Conservation (phyloP, 2,113 vertebrate species). For the Felis chaus region DNA sequence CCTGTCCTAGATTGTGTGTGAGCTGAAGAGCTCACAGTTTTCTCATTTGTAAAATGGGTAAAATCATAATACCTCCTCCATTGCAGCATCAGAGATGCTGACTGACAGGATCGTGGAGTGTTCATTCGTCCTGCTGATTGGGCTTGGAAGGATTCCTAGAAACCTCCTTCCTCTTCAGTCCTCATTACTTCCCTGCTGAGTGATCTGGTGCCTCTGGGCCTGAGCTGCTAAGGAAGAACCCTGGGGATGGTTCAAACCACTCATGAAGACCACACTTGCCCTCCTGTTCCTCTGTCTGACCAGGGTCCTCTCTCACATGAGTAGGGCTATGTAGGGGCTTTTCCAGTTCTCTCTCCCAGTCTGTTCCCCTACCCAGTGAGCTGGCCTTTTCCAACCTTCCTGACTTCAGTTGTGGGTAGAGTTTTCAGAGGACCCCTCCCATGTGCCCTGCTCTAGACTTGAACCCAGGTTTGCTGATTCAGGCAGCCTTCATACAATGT, state of each 20-base stretch:
- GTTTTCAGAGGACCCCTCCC: background rate
- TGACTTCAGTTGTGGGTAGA: background rate
- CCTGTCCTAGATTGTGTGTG: background rate
- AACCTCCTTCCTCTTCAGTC: background rate
- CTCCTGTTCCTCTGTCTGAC: background rate
- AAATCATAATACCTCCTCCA: background rate
- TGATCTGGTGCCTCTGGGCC: background rate
- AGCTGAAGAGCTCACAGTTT: background rate
- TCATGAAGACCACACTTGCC: background rate
- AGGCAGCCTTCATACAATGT: background rate
- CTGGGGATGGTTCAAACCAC: background rate
- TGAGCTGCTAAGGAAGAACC: background rate
- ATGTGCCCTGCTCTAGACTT: background rate
- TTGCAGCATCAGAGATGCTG: background rate
- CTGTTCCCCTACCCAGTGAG: background rate
- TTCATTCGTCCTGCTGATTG: background rate
- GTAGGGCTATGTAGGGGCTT: background rate
- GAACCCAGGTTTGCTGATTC: background rate
- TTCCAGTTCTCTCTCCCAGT: background rate
- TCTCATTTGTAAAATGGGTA: background rate
- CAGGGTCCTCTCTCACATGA: accelerated
- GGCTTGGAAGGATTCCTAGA: background rate
- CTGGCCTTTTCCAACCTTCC: background rate
- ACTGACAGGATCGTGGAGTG: background rate
- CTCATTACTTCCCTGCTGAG: background rate